These are phyloP conservation scores for Microcebus murinus DNA, from an alignment of 2,113 vertebrate species.

Conservation along the genomic window DNA sequence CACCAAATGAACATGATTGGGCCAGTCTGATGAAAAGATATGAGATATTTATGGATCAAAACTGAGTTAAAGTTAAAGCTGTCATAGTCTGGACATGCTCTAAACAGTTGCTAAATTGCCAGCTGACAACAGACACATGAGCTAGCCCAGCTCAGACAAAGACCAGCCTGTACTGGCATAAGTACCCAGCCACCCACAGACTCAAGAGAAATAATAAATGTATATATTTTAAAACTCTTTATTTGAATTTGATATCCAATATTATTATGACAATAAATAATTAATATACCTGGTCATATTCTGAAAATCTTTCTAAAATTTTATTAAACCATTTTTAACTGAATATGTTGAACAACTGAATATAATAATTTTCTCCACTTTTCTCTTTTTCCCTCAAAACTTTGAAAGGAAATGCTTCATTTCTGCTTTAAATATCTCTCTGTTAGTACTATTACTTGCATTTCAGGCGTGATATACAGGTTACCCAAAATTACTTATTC, in stretches of 20 bases:
- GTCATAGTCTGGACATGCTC: neutral
- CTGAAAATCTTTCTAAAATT: constrained; percentile 14
- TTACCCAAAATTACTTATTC: constrained; percentile 1
- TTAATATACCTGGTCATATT: neutral
- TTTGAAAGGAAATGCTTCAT: constrained; percentile 35
- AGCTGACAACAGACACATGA: neutral
- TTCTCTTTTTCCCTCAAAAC: neutral
- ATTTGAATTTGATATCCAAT: neutral
- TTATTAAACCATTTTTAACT: neutral
- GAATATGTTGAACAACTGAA: neutral
- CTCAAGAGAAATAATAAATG: neutral
- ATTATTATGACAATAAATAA: neutral
- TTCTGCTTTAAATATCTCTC: neutral
- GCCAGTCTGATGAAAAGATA: neutral
- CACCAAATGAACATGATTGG: neutral
- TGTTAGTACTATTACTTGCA: neutral
- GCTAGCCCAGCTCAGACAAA: neutral
- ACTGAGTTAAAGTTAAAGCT: neutral
- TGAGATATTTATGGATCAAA: neutral
- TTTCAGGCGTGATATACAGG: neutral
- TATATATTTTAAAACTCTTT: neutral
- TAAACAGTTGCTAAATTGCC: neutral
- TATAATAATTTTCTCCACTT: neutral
- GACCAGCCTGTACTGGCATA: neutral
- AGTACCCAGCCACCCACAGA: neutral